These are phyloP conservation scores for Pocillopora verrucosa DNA, from an alignment of 64 coral and sea anemone genomes.

Conservation along the genomic window DNA sequence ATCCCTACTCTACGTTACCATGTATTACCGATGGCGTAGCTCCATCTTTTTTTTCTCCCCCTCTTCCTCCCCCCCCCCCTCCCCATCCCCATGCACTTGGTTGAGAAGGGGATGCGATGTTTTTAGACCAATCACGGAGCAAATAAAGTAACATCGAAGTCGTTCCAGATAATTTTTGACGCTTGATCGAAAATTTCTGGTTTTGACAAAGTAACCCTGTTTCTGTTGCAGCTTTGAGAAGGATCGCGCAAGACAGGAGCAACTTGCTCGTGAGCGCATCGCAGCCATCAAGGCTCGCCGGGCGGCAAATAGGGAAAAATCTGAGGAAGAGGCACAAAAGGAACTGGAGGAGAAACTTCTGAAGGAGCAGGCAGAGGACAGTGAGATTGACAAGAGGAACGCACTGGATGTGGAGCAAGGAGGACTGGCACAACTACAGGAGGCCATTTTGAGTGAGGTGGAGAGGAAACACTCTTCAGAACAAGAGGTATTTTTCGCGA, in stretches of 20 bases:
- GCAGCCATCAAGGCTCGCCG: constrained; percentile 84
- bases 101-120: too few relatives aligned
- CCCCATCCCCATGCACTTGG: too few relatives aligned
- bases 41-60: too few relatives aligned
- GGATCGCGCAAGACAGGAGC: constrained; percentile 83
- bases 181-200: too few relatives aligned
- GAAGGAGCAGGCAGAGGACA: constrained; percentile 68
- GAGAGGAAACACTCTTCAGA: constrained; percentile 92
- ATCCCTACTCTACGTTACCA: too few relatives aligned
- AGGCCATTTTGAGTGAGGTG: constrained; percentile 90
- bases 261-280: constrained; percentile 89
- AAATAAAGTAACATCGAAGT: neutral
- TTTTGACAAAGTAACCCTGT: neutral
- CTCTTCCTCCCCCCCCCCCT: too few relatives aligned
- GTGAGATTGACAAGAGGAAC: constrained; percentile 65
- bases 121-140: too few relatives aligned
- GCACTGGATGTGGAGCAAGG: constrained; percentile 88
- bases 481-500: constrained; percentile 69
- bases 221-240: constrained; percentile 68
- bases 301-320: constrained; percentile 39
- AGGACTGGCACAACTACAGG: constrained; percentile 69
- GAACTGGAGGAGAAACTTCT: constrained; percentile 67
- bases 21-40: too few relatives aligned
- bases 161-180: too few relatives aligned
- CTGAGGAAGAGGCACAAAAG: constrained; percentile 55